Percentiles rank a stretch among this genome's conserved stretches.
phyloP scores from a whole-genome alignment of 2,888 invertebrate species.

The Pammene fasciana region DNA sequence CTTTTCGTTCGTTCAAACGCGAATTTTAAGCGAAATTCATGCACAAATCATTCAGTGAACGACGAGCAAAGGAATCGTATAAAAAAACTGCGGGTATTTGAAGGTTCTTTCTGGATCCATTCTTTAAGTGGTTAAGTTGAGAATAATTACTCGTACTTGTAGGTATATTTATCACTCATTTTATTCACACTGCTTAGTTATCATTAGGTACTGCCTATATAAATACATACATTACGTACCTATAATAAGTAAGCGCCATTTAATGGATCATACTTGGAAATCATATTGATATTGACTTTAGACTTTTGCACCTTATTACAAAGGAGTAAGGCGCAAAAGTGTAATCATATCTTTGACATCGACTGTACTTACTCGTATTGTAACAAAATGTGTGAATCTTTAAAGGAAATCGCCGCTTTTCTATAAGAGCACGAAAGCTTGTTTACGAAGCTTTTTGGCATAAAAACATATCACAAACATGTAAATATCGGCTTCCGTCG shows the following conservation, averaged over 20 bases:
- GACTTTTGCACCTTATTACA: too few species aligned
- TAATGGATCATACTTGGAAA: too few species aligned
- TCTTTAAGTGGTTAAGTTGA: neutral
- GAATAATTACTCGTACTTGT: too few species aligned
- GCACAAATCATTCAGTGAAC: constrained; percentile 33
- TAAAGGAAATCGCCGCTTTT: constrained; percentile 20
- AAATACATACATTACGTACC: too few species aligned
- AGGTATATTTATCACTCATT: too few species aligned
- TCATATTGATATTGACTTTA: too few species aligned
- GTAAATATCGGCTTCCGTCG: constrained; percentile 27
- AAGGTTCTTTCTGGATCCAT: constrained; percentile 2
- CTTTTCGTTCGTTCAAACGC: constrained; percentile 37
- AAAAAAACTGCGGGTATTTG: constrained; percentile 11
- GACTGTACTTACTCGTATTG: neutral
- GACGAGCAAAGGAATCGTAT: constrained; percentile 7
- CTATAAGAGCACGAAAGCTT: constrained; percentile 23
- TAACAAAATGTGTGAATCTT: constrained; percentile 12
- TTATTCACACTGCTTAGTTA: too few species aligned
- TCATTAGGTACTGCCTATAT: too few species aligned
- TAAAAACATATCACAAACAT: constrained; percentile 32
- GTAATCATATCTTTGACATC: too few species aligned
- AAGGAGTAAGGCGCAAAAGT: too few species aligned
- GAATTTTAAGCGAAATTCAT: constrained; percentile 34
- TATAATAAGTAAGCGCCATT: too few species aligned
- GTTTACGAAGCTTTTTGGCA: constrained; percentile 33